Evolutionary conservation across 2,113 vertebrate species (phyloP).

Genomic region (Scytalopus superciliaris): DNA sequence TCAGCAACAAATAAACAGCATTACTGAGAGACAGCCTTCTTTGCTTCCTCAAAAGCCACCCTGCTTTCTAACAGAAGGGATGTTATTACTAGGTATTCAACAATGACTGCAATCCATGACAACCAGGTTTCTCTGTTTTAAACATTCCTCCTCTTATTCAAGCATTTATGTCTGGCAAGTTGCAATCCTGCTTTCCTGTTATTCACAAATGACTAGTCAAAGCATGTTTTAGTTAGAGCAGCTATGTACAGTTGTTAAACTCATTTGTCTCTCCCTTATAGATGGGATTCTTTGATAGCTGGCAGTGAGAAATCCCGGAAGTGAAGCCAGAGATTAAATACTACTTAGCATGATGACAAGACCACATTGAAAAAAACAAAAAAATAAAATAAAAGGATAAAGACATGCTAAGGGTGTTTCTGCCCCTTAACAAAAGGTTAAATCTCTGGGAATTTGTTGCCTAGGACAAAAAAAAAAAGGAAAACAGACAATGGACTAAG

Average conservation of each 20-base stretch:
- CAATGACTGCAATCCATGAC: background rate
- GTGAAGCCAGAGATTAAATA: background rate
- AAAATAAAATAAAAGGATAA: background rate
- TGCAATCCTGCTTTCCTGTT: background rate
- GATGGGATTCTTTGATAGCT: background rate
- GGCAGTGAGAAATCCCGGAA: background rate
- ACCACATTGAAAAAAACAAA: background rate
- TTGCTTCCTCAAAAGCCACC: background rate
- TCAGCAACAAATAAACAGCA: background rate
- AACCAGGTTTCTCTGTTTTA: background rate
- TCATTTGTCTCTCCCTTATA: background rate
- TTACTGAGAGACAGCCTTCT: background rate
- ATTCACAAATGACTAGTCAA: background rate
- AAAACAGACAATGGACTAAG: background rate
- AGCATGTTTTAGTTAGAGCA: background rate
- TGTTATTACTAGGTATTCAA: background rate
- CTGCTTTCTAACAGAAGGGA: background rate
- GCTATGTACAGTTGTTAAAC: background rate
- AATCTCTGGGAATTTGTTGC: background rate
- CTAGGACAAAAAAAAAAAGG: background rate
- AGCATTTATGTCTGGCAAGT: background rate
- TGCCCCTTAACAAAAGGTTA: background rate
- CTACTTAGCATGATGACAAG: background rate
- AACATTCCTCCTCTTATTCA: background rate
- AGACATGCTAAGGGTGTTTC: background rate